Conservation (phyloP, 2,888 invertebrate species). For the Napeogenes sylphis region DNA sequence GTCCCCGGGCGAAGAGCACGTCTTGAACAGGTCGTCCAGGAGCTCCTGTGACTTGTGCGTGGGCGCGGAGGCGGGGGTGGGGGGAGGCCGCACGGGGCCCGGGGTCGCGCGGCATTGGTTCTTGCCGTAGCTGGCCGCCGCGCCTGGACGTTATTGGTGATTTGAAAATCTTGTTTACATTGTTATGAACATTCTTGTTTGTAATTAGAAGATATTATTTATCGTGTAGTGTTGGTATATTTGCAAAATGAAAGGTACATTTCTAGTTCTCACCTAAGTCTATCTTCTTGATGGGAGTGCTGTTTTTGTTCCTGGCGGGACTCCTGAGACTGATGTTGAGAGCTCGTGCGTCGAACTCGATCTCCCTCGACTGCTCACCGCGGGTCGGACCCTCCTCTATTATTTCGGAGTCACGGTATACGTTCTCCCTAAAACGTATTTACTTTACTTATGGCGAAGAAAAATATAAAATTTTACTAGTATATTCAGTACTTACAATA, state of each 20-base stretch:
- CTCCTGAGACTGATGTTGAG: constrained; percentile 60
- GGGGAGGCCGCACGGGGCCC: background rate
- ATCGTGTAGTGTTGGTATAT: too few relatives aligned
- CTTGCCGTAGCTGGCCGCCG: constrained; percentile 49
- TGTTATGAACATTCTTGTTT: too few relatives aligned
- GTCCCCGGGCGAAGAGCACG: constrained; percentile 57
- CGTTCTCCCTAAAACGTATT: constrained; percentile 59
- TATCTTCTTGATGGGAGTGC: constrained; percentile 72
- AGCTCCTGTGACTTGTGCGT: constrained; percentile 58
- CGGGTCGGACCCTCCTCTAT: constrained; percentile 54
- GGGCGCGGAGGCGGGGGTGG: constrained; percentile 27
- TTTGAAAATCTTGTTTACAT: background rate
- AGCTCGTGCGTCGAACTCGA: constrained; percentile 31
- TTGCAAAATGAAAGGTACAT: too few relatives aligned
- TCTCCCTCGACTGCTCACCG: constrained; percentile 36
- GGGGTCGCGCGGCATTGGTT: background rate
- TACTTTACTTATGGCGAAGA: too few relatives aligned
- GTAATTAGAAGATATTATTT: too few relatives aligned
- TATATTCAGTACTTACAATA: too few relatives aligned
- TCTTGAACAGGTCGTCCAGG: constrained; percentile 77
- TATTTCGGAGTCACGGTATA: constrained; percentile 72
- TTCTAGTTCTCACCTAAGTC: constrained; percentile 55
- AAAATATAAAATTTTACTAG: too few relatives aligned
- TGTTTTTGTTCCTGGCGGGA: constrained; percentile 45
- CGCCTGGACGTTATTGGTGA: constrained; percentile 43